Evolutionary conservation across 2,113 vertebrate genomes (phyloP), one percentile per base, ranked within the genome.

Genomic region (Passer montanus): DNA sequence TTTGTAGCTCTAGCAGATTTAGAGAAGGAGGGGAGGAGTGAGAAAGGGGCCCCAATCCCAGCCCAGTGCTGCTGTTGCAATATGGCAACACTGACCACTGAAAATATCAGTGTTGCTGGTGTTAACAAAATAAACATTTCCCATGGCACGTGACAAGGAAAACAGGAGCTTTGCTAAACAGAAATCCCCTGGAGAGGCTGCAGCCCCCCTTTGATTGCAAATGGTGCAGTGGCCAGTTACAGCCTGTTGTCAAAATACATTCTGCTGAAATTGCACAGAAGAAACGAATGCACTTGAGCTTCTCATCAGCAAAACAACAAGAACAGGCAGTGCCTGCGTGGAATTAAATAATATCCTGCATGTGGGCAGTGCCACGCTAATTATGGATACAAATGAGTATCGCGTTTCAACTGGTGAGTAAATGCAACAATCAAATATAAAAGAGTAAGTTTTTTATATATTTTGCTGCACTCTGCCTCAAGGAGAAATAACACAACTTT

Each of bases 1-100:
- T 90, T 88, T 89, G 83, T 85, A 64, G 86, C 75, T 87, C 78
- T 75, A 56, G 62, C 39, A 75, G 84, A 84, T 82, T 79, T 63
- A 91, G 87, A 85, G 77, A 55, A 62, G n/a, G 14, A 26, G 31
- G 33, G 50, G 87, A 87, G 64, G 69, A 92, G 60, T 46, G 76
- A 90, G 90, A 72, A 58, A 72, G 69, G 31, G 77, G 69, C 77
- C 60, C 22, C 44, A 33, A 1, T 62, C 49, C 58, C 60, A 78
- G 68, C 33, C 7, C 31, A 66, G 44, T 17, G 11, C 20, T 81
- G 55, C 59, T 77, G 50, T 67, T 67, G 56, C 72, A 59, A 1
- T 44, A 2, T 44, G 59, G 44, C 84, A 81, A 44, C 72, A 33
- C 24, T 68, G 76, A 37, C 46, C 76, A 62, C 64, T n/a, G 83